These are phyloP conservation scores for Cochlearius cochlearius DNA, from an alignment of 2,113 vertebrate species.

Conservation along the genomic window DNA sequence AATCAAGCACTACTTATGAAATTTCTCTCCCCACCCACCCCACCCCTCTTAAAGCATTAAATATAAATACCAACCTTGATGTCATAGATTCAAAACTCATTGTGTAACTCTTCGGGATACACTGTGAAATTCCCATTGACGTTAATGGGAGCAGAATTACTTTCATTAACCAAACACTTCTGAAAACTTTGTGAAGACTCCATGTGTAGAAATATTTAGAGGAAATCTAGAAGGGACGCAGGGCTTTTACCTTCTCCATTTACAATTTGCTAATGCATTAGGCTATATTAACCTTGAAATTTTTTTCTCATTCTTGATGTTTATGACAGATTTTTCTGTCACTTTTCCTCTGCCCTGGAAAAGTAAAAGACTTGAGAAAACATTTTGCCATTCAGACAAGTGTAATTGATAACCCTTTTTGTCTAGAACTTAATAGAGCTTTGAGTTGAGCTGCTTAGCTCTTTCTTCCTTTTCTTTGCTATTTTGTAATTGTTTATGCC, in stretches of 20 bases:
- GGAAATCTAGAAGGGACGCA: background rate
- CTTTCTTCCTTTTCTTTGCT: background rate
- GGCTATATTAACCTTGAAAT: background rate
- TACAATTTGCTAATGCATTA: background rate
- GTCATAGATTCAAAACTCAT: background rate
- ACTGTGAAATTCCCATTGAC: background rate
- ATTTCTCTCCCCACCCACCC: too few species aligned
- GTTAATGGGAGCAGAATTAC: background rate
- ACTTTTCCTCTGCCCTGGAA: background rate
- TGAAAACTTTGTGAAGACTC: background rate
- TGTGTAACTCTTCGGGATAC: background rate
- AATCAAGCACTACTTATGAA: background rate
- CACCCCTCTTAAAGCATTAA: background rate
- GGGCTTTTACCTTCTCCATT: background rate
- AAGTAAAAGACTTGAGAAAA: background rate
- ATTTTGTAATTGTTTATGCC: background rate
- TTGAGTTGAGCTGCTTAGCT: background rate
- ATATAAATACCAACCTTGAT: background rate
- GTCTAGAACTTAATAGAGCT: background rate
- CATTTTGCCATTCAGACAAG: background rate
- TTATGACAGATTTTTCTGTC: background rate
- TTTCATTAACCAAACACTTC: background rate
- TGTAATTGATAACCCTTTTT: background rate
- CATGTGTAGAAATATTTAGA: background rate
- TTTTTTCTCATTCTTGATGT: background rate